phyloP scores from a whole-genome alignment of 2,888 invertebrate species.

The Ypsolopha scabrella region DNA sequence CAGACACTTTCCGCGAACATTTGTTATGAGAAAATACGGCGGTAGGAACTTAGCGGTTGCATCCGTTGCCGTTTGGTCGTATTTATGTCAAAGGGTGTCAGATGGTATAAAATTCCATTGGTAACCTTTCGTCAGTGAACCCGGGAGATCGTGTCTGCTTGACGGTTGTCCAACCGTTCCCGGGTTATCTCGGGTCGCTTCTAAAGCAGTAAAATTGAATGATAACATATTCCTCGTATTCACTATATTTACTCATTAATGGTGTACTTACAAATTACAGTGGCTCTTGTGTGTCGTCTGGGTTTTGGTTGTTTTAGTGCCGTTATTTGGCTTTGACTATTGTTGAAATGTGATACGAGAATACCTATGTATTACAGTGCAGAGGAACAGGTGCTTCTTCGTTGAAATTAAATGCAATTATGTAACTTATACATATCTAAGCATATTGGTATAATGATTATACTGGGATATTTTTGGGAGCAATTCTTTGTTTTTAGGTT shows the following conservation, averaged over 20 bases:
- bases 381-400: too few species aligned
- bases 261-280: conserved; percentile 52
- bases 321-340: background rate
- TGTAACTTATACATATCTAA: too few species aligned
- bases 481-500: too few species aligned
- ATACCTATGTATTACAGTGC: too few species aligned
- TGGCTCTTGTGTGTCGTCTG: conserved; percentile 29
- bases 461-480: too few species aligned
- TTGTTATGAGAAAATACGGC: too few species aligned
- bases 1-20: too few species aligned
- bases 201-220: conserved; percentile 68
- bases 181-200: conserved; percentile 63
- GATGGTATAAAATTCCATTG: conserved; percentile 5
- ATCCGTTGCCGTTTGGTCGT: too few species aligned
- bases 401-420: too few species aligned
- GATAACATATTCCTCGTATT: conserved; percentile 59
- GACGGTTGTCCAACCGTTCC: conserved; percentile 48
- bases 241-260: conserved; percentile 60
- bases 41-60: too few species aligned
- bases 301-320: conserved; percentile 2
- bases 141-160: conserved; percentile 25
- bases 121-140: conserved; percentile 17
- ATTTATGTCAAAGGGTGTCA: background rate
- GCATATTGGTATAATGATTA: too few species aligned
- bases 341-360: too few species aligned